phyloP scores from a whole-genome alignment of 2,113 vertebrate species.

The Labeo rohita region DNA sequence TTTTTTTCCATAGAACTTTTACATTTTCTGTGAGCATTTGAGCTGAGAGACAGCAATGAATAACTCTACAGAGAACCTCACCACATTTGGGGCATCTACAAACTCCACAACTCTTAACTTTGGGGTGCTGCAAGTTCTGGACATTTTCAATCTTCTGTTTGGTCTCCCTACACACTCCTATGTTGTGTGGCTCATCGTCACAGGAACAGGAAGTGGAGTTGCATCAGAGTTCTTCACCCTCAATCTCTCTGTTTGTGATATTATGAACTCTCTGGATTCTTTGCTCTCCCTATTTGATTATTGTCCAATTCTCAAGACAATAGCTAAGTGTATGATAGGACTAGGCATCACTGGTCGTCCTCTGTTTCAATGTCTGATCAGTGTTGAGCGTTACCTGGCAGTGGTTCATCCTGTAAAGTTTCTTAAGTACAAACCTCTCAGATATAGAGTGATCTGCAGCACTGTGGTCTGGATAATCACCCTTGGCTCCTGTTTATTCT shows the following conservation, averaged over 20 bases:
- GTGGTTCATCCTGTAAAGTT: too few relatives aligned
- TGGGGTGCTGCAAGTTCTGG: background rate
- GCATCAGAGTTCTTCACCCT: background rate
- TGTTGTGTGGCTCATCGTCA: background rate
- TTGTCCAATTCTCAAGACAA: background rate
- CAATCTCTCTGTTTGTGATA: conserved; percentile 10
- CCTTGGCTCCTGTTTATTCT: background rate
- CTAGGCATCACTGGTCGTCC: conserved; percentile 5
- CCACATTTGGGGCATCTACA: background rate
- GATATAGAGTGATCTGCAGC: too few relatives aligned
- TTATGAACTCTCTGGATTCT: background rate
- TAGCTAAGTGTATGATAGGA: background rate
- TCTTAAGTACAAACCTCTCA: too few relatives aligned
- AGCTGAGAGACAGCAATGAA: background rate
- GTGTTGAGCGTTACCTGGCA: too few relatives aligned
- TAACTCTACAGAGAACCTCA: background rate
- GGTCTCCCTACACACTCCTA: background rate
- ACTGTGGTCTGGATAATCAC: background rate
- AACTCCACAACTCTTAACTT: background rate
- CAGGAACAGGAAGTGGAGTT: background rate
- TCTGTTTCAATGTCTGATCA: too few relatives aligned
- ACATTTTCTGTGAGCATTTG: too few relatives aligned
- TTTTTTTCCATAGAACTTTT: too few relatives aligned
- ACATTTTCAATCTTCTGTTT: background rate
- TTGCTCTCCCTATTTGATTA: background rate